phyloP scores from a whole-genome alignment of 2,888 invertebrate genomes.

The Torymus aiolomorphi region DNA sequence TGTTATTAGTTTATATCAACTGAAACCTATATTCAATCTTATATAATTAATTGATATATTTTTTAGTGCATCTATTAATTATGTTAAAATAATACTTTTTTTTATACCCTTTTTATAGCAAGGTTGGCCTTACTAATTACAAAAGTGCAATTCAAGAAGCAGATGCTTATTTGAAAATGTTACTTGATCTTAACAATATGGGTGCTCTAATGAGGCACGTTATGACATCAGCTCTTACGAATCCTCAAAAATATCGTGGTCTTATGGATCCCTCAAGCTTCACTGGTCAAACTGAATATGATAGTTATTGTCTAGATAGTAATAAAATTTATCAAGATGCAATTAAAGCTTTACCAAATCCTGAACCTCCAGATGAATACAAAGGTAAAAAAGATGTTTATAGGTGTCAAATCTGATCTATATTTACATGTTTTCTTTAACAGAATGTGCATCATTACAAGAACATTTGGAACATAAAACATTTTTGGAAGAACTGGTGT shows the following conservation, averaged over 20 bases:
- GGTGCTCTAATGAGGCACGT: constrained; percentile 96
- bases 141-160: constrained; percentile 88
- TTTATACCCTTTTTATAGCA: constrained; percentile 50
- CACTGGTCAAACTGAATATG: constrained; percentile 80
- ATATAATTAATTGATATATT: too few species aligned
- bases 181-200: constrained; percentile 96
- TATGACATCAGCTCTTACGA: constrained; percentile 93
- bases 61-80: too few species aligned
- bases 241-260: constrained; percentile 80
- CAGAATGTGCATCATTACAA: constrained; percentile 86
- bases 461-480: constrained; percentile 88
- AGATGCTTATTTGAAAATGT: constrained; percentile 91
- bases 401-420: background rate
- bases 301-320: constrained; percentile 84
- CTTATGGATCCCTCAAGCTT: constrained; percentile 69
- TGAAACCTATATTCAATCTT: too few species aligned
- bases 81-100: too few species aligned
- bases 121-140: constrained; percentile 77
- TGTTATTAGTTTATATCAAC: too few species aligned
- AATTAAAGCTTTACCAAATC: constrained; percentile 86
- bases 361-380: constrained; percentile 85
- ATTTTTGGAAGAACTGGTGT: constrained; percentile 95
- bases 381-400: constrained; percentile 76
- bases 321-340: constrained; percentile 88
- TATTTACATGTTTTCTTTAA: constrained; percentile 13